Evolutionary conservation across 2,888 invertebrate species (phyloP), one percentile per base, ranked within the genome.

Genomic region (Sinohyriopsis cumingii): DNA sequence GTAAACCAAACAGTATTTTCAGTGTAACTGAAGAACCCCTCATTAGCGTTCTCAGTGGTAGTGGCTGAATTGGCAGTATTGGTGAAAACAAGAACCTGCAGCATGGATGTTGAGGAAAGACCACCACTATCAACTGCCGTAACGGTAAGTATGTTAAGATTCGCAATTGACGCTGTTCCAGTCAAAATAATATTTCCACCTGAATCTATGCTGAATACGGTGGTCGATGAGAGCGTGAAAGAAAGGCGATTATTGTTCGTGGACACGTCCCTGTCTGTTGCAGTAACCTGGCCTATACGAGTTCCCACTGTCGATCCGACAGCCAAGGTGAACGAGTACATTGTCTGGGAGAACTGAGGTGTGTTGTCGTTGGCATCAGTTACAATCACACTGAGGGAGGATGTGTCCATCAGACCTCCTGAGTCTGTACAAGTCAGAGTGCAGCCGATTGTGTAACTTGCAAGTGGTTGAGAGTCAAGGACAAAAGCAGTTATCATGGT

Each of bases 371-470:
- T 76, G 18, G 56, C 68, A 62, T 76, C 76, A 24, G 69, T 73
- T 20, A 76, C n/a, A 9, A 57, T 68, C 56, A 76, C 76, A 57
- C 24, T 65, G 5, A 76, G 66, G 5, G 72, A 24, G 1, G 66
- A 57, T 20, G 71, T 72, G 18, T 73, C 65, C 20, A 68, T 65
- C 59, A 72, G 69, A 25, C 76, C 68, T n/a, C 71, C 64, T 4
- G 70, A 68, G 63, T 76, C 76, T 20, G 72, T 67, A 54, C 67
- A 77, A 24, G 60, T 76, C 20, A 74, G 55, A 53, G 33, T 62
- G 65, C 76, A 76, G 12, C 61, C 25, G n/a, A 76, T 73, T 18
- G 73, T 73, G 65, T 76, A 69, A 20, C 70, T 63, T 25, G 69
- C 57, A 2, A 61, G 28, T 4, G 63, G 55, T n/a, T 69, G 59